Conservation (phyloP, 2,797 vertebrate genomes). For the Sebastiscus tertius region DNA sequence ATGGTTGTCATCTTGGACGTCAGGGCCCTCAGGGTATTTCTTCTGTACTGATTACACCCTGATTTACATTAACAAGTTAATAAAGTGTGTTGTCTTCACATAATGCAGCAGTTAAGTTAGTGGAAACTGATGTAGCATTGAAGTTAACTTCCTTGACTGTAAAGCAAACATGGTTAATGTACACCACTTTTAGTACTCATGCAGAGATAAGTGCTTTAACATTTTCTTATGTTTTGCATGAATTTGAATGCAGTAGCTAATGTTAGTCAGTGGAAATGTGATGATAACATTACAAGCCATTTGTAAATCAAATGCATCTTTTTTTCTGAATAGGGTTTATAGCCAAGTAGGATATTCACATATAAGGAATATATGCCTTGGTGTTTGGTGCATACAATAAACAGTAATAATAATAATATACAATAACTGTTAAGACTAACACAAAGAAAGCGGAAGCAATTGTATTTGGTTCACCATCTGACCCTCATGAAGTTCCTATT, state of each 20-base stretch:
- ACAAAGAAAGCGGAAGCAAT: too few relatives aligned
- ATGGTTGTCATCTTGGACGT: neutral
- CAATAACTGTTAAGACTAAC: too few relatives aligned
- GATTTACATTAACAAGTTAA: neutral
- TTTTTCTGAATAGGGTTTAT: neutral
- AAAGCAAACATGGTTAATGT: neutral
- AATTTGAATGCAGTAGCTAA: neutral
- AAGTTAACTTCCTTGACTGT: neutral
- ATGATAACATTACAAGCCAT: neutral
- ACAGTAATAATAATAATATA: too few relatives aligned
- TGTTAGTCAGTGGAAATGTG: neutral
- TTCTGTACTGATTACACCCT: neutral
- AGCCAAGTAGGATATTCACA: neutral
- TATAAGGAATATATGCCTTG: neutral
- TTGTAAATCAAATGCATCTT: neutral
- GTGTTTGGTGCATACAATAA: neutral
- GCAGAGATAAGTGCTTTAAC: neutral
- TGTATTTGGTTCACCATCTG: too few relatives aligned
- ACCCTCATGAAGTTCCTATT: too few relatives aligned
- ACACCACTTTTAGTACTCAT: neutral
- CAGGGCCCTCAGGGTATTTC: conserved; percentile 5
- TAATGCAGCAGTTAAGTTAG: too few relatives aligned
- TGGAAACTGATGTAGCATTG: too few relatives aligned
- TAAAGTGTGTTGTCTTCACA: neutral
- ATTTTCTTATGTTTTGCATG: conserved; percentile 29